Percentiles rank a stretch among this genome's conserved stretches.
Conservation (phyloP, 1,140 invertebrate genomes). For the Cherax destructor region DNA sequence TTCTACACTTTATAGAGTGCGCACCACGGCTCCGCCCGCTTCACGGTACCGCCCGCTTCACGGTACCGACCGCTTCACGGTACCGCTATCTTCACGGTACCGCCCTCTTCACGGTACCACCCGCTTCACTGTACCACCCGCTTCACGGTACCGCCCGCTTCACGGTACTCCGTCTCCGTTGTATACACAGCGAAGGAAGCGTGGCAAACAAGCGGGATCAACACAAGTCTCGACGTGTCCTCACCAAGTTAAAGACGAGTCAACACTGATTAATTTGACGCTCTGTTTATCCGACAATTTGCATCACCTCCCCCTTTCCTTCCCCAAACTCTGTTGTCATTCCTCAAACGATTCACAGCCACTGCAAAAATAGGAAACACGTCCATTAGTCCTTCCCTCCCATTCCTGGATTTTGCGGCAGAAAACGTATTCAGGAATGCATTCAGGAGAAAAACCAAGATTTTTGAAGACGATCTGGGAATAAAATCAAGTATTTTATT, state of each 20-base stretch:
- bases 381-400: conserved; percentile 5
- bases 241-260: not conserved
- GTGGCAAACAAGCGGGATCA: not conserved
- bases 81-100: too few species aligned
- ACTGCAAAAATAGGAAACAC: not conserved
- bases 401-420: not conserved
- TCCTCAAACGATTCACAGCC: not conserved
- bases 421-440: not conserved
- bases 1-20: too few species aligned
- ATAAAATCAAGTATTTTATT: not conserved
- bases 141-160: too few species aligned
- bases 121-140: too few species aligned
- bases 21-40: too few species aligned
- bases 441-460: conserved; percentile 4
- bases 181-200: not conserved
- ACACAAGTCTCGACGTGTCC: not conserved
- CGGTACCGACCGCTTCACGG: too few species aligned
- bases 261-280: conserved; percentile 3
- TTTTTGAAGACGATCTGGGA: not conserved
- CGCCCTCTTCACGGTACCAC: too few species aligned
- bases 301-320: not conserved
- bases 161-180: too few species aligned
- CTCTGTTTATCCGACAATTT: not conserved
- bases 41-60: too few species aligned
- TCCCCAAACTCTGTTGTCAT: not conserved